Percentiles rank a stretch among this genome's conserved stretches.
phyloP scores from a whole-genome alignment of 1,140 invertebrate species.

The Brevipalpus yothersi region DNA sequence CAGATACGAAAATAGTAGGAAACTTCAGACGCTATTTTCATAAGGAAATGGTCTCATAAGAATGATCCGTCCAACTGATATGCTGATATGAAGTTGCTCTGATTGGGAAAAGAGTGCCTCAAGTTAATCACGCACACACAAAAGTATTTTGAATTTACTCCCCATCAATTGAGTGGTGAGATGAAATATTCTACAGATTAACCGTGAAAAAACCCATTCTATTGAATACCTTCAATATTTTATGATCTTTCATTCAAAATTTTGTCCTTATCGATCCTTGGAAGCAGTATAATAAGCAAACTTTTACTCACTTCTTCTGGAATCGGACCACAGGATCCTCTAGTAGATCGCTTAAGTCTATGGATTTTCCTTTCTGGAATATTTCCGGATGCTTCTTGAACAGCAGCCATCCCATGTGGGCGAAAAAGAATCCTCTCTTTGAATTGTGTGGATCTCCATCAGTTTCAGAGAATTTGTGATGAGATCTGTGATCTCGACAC shows the following conservation, averaged over 20 bases:
- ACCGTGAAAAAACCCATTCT: too few species aligned
- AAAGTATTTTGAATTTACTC: too few species aligned
- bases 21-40: too few species aligned
- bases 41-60: too few species aligned
- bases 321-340: conserved; percentile 59
- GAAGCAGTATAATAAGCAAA: not conserved
- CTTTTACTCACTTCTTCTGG: conserved; percentile 35
- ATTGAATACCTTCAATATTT: not conserved
- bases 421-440: conserved; percentile 79
- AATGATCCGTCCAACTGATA: too few species aligned
- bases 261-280: too few species aligned
- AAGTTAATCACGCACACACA: too few species aligned
- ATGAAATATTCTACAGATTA: too few species aligned
- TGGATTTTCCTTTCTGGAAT: conserved; percentile 49
- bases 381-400: conserved; percentile 76
- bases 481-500: conserved; percentile 76
- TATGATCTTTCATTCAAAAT: not conserved
- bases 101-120: too few species aligned
- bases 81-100: too few species aligned
- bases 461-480: conserved; percentile 89
- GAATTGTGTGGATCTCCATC: conserved; percentile 90
- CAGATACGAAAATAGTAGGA: too few species aligned
- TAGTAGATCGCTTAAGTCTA: conserved; percentile 66
- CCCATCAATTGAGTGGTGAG: too few species aligned
- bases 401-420: conserved; percentile 81